These are phyloP conservation scores for Acestrorhynchus altus DNA, from an alignment of 2,797 vertebrate genomes.

Conservation along the genomic window DNA sequence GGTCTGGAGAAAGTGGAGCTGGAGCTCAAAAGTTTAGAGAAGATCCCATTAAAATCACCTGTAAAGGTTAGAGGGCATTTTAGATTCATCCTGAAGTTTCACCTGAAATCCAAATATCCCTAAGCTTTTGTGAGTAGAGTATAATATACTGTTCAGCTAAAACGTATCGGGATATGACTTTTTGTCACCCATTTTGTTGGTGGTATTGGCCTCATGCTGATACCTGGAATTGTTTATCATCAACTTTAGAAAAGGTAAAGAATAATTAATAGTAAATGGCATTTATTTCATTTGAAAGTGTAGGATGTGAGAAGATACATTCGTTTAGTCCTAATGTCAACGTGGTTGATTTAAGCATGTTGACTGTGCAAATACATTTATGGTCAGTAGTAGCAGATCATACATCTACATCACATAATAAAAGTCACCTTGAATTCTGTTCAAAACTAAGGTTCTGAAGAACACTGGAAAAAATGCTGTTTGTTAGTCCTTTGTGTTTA, in stretches of 20 bases:
- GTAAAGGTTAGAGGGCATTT: no score
- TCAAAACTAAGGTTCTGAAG: not conserved
- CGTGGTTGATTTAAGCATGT: not conserved
- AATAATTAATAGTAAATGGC: constrained; percentile 5
- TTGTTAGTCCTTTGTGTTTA: not conserved
- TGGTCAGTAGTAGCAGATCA: constrained; percentile 22
- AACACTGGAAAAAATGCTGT: not conserved
- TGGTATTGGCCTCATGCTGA: no score
- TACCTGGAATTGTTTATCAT: not conserved
- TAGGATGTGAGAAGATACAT: constrained; percentile 17
- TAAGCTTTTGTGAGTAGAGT: no score
- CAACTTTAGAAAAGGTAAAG: not conserved
- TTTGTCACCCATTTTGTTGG: no score
- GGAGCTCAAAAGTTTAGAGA: no score
- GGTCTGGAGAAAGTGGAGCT: no score
- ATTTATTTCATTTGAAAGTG: constrained; percentile 30
- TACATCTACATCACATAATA: not conserved
- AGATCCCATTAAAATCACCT: no score
- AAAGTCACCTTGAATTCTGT: not conserved
- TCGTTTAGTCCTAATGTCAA: not conserved
- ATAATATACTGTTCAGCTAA: no score
- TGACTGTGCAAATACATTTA: constrained; percentile 13
- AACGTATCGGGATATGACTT: no score
- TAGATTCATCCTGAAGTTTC: no score
- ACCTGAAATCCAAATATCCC: no score